phyloP scores from a whole-genome alignment of 2,888 invertebrate species.

The Hymenopus coronatus region DNA sequence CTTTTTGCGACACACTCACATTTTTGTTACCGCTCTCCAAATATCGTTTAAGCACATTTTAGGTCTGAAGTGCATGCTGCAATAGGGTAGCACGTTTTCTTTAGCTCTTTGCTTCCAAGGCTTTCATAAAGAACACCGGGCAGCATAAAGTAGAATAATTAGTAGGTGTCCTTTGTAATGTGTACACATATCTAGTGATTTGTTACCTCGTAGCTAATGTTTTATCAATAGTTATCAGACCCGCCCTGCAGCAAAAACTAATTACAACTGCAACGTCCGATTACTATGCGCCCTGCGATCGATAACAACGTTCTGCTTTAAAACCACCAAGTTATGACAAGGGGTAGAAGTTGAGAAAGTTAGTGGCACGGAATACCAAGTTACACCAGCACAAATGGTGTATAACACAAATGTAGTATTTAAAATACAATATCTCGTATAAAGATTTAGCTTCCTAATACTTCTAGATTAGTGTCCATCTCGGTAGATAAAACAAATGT shows the following conservation, averaged over 20 bases:
- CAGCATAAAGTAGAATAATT: background rate
- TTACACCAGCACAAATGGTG: too few relatives aligned
- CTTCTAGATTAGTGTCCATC: too few relatives aligned
- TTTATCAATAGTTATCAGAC: background rate
- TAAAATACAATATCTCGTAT: too few relatives aligned
- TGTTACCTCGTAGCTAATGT: background rate
- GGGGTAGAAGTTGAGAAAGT: too few relatives aligned
- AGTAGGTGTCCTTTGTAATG: background rate
- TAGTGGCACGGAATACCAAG: too few relatives aligned
- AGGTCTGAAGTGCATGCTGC: too few relatives aligned
- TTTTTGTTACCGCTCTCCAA: too few relatives aligned
- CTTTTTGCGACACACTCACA: too few relatives aligned
- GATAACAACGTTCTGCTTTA: background rate
- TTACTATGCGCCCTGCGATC: background rate
- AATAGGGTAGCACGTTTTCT: background rate
- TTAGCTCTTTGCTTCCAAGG: background rate
- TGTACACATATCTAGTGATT: background rate
- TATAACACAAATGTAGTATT: too few relatives aligned
- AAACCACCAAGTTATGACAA: background rate
- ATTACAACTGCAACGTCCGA: background rate
- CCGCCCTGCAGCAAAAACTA: background rate
- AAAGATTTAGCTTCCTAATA: too few relatives aligned
- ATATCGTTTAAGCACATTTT: too few relatives aligned
- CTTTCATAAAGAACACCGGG: background rate
- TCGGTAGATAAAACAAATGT: too few relatives aligned